phyloP scores from a whole-genome alignment of 2,888 invertebrate species.

The Rhagonycha fulva region DNA sequence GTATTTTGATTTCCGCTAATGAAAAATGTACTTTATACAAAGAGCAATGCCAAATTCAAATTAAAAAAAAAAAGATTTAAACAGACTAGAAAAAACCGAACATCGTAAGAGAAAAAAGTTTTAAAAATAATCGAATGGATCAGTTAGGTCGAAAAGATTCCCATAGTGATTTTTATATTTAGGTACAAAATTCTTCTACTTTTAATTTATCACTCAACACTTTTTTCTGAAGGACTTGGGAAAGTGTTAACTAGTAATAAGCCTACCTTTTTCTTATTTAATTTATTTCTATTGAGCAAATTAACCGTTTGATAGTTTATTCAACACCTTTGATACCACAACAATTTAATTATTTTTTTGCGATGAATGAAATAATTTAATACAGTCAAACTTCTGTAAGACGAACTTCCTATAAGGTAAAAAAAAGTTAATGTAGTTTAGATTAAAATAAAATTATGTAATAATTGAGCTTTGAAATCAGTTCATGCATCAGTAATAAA shows the following conservation, averaged over 20 bases:
- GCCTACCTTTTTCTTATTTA: not conserved
- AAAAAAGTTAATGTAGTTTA: too few species aligned
- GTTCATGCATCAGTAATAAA: too few species aligned
- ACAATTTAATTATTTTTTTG: not conserved
- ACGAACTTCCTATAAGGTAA: too few species aligned
- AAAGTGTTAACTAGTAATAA: not conserved
- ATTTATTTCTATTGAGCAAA: not conserved
- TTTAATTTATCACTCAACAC: not conserved
- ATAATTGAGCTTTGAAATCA: too few species aligned
- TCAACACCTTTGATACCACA: not conserved
- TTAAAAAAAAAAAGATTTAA: too few species aligned
- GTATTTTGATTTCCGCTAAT: not conserved
- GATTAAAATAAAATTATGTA: too few species aligned
- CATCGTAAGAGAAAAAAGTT: not conserved
- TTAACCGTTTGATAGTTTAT: not conserved
- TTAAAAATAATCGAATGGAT: not conserved
- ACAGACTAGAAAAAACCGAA: too few species aligned
- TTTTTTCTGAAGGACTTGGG: not conserved
- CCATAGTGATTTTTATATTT: not conserved
- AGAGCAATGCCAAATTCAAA: not conserved
- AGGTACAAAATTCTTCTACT: not conserved
- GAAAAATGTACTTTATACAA: not conserved
- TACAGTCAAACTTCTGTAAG: not conserved
- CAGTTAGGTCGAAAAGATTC: not conserved
- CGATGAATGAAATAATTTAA: not conserved